phyloP scores from a whole-genome alignment of 30 jellyfish, hydroid and myxozoan species.

The Aurelia aurita region DNA sequence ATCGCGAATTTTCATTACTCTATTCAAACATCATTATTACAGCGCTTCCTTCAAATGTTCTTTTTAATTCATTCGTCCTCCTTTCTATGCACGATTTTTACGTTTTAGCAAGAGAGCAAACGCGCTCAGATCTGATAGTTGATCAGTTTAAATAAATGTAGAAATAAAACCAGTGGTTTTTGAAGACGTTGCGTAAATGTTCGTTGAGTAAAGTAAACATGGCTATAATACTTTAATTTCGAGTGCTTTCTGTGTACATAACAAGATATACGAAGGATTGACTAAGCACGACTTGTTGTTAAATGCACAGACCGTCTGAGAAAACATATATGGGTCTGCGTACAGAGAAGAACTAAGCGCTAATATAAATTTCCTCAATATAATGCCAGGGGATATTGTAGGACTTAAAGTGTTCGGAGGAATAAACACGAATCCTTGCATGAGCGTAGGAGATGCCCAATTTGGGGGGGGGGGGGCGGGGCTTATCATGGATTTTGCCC shows the following conservation, averaged over 20 bases:
- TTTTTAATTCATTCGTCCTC: slow-evolving; percentile 54
- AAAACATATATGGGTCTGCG: too few relatives aligned
- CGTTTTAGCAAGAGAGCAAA: slow-evolving; percentile 58
- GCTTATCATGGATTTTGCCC: too few relatives aligned
- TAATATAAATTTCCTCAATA: too few relatives aligned
- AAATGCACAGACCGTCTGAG: too few relatives aligned
- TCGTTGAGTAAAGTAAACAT: background rate
- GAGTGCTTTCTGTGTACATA: slow-evolving; percentile 19
- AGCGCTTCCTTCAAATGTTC: slow-evolving; percentile 44
- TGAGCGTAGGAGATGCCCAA: too few relatives aligned
- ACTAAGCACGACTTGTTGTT: too few relatives aligned
- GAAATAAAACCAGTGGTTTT: slow-evolving; percentile 28
- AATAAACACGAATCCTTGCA: too few relatives aligned
- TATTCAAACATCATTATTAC: slow-evolving; percentile 40
- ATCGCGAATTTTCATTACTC: slow-evolving; percentile 42
- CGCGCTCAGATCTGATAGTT: slow-evolving; percentile 3
- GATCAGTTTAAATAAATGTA: slow-evolving; percentile 1
- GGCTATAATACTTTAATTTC: slow-evolving; percentile 3
- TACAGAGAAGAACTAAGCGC: too few relatives aligned
- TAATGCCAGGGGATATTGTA: too few relatives aligned
- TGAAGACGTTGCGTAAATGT: background rate
- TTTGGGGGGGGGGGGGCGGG: too few relatives aligned
- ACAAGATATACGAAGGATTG: background rate
- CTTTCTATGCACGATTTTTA: slow-evolving; percentile 44
- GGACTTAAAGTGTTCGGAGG: too few relatives aligned